phyloP scores from a whole-genome alignment of 23 tunicate genomes.

The Aplidium turbinatum region DNA sequence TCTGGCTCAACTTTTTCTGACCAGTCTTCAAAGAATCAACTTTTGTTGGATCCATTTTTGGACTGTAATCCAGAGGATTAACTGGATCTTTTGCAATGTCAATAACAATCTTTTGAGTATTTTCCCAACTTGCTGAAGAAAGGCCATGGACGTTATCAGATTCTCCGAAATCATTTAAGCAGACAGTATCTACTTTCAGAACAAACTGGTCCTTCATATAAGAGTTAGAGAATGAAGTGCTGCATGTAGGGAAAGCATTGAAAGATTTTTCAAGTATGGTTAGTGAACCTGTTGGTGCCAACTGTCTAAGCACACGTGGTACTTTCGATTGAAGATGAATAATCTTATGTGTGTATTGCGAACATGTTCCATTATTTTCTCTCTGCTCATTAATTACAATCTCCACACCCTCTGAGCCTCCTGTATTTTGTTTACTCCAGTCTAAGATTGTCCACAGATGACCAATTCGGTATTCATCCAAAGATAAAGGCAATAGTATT shows the following conservation, averaged over 20 bases:
- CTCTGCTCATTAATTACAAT: slow-evolving; percentile 27
- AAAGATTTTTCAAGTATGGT: slow-evolving; percentile 37
- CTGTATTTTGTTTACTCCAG: slow-evolving; percentile 48
- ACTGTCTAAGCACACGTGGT: background rate
- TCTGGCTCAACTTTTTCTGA: slow-evolving; percentile 1
- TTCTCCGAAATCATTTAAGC: slow-evolving; percentile 19
- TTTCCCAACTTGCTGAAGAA: background rate
- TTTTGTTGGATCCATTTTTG: slow-evolving; percentile 17
- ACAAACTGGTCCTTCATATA: slow-evolving; percentile 38
- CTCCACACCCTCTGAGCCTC: slow-evolving; percentile 61
- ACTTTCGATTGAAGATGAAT: slow-evolving; percentile 41
- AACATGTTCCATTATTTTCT: background rate
- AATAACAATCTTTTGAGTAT: slow-evolving; percentile 38
- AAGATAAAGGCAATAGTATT: slow-evolving; percentile 31
- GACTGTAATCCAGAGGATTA: slow-evolving; percentile 16
- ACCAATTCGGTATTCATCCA: slow-evolving; percentile 40
- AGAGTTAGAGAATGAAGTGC: slow-evolving; percentile 42
- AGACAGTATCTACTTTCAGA: slow-evolving; percentile 5
- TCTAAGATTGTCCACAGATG: slow-evolving; percentile 59
- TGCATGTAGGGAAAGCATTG: slow-evolving; percentile 54
- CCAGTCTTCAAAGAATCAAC: slow-evolving; percentile 11
- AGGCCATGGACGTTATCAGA: slow-evolving; percentile 44
- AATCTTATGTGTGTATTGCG: slow-evolving; percentile 41
- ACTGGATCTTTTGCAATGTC: slow-evolving; percentile 52
- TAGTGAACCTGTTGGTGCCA: slow-evolving; percentile 39